phyloP scores from a whole-genome alignment of 2,113 vertebrate genomes.

The Desmodus rotundus region DNA sequence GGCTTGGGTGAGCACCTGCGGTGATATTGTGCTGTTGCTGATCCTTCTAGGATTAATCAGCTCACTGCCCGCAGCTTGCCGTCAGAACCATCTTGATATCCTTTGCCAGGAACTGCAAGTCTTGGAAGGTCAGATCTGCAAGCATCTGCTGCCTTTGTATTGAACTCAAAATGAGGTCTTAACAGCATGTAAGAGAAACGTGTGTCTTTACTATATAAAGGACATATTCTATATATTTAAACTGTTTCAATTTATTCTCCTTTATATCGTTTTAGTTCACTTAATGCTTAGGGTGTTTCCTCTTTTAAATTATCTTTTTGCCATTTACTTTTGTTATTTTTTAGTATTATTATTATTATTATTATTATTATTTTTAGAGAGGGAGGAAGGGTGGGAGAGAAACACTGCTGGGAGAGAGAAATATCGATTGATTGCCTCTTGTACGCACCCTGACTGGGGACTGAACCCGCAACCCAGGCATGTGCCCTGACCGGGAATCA shows the following conservation, averaged over 20 bases:
- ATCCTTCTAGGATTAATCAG: neutral
- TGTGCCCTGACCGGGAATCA: no score
- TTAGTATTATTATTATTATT: neutral
- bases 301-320: slow-evolving; percentile 12
- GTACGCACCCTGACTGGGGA: no score
- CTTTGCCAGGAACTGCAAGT: neutral
- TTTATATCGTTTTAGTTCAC: neutral
- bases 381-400: no score
- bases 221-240: neutral
- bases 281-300: neutral
- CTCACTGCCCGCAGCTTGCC: neutral
- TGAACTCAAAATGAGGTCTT: neutral
- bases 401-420: no score
- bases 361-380: neutral
- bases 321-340: slow-evolving; percentile 10
- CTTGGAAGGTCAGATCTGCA: neutral
- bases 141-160: neutral
- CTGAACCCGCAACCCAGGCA: no score
- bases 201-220: neutral
- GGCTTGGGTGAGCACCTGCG: neutral
- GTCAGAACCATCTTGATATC: neutral
- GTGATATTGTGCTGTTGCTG: neutral
- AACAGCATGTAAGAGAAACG: neutral
- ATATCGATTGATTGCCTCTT: no score
- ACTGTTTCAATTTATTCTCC: neutral